A percentile compares a stretch with the other conserved stretches of the same genome.
Evolutionary conservation across 2,113 vertebrate species (phyloP).

Genomic region (Tachysurus vachellii): DNA sequence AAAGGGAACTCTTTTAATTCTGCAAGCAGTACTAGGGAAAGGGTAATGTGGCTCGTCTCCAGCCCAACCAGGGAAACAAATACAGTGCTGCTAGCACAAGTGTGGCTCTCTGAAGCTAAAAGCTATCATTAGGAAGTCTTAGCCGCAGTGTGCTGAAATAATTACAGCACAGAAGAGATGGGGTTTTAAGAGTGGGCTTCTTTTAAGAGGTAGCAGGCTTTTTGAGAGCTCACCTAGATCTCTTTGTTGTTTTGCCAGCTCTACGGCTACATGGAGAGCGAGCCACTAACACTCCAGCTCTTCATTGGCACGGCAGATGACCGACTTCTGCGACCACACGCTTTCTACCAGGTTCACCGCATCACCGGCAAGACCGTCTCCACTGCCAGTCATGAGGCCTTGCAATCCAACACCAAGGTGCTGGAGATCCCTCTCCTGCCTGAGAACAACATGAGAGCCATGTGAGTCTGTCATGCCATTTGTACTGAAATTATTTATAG

Average conservation of each 20-base stretch:
- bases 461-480: constrained; percentile 72
- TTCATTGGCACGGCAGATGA: constrained; percentile 99
- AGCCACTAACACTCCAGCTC: constrained; percentile 93
- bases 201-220: constrained; percentile 53
- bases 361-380: constrained; percentile 98
- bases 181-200: constrained; percentile 52
- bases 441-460: constrained; percentile 94
- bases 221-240: constrained; percentile 63
- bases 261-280: constrained; percentile 90
- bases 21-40: constrained; percentile 21
- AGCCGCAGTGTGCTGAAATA: constrained; percentile 54
- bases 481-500: not conserved
- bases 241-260: constrained; percentile 86
- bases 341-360: constrained; percentile 98
- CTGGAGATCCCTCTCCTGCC: constrained; percentile 95
- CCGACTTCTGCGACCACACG: constrained; percentile 91
- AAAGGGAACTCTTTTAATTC: constrained; percentile 38
- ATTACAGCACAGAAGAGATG: constrained; percentile 61
- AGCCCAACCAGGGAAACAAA: constrained; percentile 55
- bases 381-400: constrained; percentile 91
- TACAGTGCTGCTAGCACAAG: constrained; percentile 36
- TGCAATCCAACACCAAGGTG: constrained; percentile 94
- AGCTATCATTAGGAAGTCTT: constrained; percentile 53
- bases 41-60: constrained; percentile 45
- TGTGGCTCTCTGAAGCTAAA: constrained; percentile 26